Conservation (phyloP, 2,113 vertebrate species). For the Macrotis lagotis region DNA sequence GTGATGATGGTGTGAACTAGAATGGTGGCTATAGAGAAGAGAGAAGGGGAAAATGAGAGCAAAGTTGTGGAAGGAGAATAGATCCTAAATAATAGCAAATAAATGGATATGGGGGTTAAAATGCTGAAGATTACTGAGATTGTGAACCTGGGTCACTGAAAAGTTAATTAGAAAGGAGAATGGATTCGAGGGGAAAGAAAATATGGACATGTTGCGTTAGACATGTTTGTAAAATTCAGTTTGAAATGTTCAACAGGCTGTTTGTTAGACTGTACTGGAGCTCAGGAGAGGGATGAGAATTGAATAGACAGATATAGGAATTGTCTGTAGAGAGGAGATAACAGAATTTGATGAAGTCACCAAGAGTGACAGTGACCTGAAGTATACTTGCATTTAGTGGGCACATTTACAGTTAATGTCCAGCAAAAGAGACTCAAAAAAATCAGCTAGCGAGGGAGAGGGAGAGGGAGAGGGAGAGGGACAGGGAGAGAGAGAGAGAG, state of each 20-base stretch:
- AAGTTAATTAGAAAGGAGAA: not conserved
- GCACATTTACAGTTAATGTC: not conserved
- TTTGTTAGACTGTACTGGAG: not conserved
- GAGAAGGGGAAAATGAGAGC: not conserved
- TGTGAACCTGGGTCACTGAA: not conserved
- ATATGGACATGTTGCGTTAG: not conserved
- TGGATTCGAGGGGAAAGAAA: not conserved
- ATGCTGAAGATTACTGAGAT: not conserved
- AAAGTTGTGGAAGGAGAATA: not conserved
- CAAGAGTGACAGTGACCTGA: not conserved
- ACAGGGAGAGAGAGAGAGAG: not conserved
- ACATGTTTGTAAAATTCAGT: not conserved
- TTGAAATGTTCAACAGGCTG: not conserved
- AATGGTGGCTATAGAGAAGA: not conserved
- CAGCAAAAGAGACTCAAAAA: not conserved
- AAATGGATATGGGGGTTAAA: not conserved
- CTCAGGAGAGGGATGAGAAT: not conserved
- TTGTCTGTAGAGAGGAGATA: not conserved
- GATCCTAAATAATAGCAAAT: not conserved
- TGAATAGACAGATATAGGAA: not conserved
- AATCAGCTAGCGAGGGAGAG: not conserved
- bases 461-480: not conserved
- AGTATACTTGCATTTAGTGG: not conserved
- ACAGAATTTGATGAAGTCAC: not conserved
- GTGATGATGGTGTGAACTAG: not conserved